Evolutionary conservation across 2,797 vertebrate genomes (phyloP).

Genomic region (Ficedula albicollis): DNA sequence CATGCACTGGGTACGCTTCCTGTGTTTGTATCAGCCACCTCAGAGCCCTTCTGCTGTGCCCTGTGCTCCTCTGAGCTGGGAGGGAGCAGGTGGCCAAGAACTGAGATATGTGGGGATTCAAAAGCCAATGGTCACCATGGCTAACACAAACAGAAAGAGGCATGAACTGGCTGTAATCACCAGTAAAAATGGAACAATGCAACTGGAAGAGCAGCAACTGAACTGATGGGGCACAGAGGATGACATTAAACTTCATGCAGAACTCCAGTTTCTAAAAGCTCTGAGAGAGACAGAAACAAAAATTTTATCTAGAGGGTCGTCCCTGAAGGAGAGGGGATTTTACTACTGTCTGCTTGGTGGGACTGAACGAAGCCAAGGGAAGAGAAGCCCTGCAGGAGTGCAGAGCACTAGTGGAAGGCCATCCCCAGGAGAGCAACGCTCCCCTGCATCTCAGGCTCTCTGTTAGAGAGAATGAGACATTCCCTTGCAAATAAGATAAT

Average conservation of each 20-base stretch:
- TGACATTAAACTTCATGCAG: neutral
- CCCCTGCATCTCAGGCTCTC: neutral
- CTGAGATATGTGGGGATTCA: neutral
- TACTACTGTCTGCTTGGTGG: accelerated
- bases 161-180: neutral
- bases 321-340: neutral
- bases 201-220: accelerated
- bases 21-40: neutral
- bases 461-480: neutral
- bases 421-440: neutral
- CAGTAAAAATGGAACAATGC: neutral
- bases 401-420: neutral
- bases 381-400: neutral
- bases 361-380: neutral
- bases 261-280: neutral
- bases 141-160: neutral
- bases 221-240: neutral
- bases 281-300: neutral
- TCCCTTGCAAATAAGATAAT: neutral
- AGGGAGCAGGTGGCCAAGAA: neutral
- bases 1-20: accelerated
- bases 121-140: neutral
- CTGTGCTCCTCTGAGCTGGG: accelerated
- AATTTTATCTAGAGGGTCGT: neutral
- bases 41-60: accelerated